phyloP scores from a whole-genome alignment of 1,140 invertebrate species.

The Bombyx mori region DNA sequence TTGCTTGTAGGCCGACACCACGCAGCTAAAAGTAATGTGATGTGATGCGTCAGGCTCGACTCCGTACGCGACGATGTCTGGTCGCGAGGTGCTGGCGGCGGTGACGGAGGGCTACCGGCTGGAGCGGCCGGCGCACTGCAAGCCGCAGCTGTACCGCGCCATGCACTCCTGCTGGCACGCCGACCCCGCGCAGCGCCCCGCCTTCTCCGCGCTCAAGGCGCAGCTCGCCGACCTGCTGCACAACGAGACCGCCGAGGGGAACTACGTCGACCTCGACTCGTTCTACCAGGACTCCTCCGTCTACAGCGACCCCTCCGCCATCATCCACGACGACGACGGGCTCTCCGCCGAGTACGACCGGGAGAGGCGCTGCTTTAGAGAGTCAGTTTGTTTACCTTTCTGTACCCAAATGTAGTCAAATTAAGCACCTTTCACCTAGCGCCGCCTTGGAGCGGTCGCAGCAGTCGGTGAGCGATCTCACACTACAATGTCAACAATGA shows the following conservation, averaged over 20 bases:
- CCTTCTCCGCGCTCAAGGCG: constrained; percentile 78
- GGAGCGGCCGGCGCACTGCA: constrained; percentile 82
- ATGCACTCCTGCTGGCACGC: constrained; percentile 84
- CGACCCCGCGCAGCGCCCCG: constrained; percentile 80
- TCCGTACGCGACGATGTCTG: constrained; percentile 85
- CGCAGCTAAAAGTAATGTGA: too few relatives aligned
- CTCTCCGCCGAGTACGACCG: constrained; percentile 61
- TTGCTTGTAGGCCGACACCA: too few relatives aligned
- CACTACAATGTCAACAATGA: too few relatives aligned
- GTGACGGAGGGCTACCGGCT: constrained; percentile 83
- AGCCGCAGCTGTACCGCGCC: constrained; percentile 81
- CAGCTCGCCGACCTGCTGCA: constrained; percentile 80
- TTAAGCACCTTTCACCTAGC: too few relatives aligned
- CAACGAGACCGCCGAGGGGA: constrained; percentile 78
- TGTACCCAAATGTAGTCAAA: too few relatives aligned
- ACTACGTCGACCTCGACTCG: constrained; percentile 84
- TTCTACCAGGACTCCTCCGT: constrained; percentile 80
- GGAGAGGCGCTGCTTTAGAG: constrained; percentile 56
- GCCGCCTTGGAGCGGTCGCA: too few relatives aligned
- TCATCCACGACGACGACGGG: constrained; percentile 64
- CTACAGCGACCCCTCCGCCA: constrained; percentile 68
- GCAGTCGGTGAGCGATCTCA: too few relatives aligned
- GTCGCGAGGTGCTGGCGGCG: constrained; percentile 81
- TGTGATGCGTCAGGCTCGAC: constrained; percentile 76
- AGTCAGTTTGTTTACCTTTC: constrained; percentile 31